Percentiles rank a stretch among this genome's conserved stretches.
Conservation (phyloP, 1,140 invertebrate genomes). For the Bemisia tabaci region DNA sequence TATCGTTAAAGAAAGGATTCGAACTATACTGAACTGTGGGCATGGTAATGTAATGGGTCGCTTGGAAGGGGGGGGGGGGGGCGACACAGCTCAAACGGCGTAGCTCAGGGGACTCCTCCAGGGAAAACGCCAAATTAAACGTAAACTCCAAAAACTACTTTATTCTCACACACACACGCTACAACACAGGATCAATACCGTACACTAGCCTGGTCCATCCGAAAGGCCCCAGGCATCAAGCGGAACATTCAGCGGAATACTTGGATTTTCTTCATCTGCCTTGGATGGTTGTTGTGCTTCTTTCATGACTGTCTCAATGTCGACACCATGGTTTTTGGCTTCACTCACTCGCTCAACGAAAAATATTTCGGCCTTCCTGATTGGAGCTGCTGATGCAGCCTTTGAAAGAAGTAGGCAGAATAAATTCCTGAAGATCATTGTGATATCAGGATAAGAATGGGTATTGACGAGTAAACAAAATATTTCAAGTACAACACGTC, state of each 20-base stretch:
- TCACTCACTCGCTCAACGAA: background rate
- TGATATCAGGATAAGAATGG: background rate
- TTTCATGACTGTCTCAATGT: background rate
- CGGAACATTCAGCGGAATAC: background rate
- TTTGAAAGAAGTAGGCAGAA: background rate
- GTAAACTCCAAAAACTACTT: too few species aligned
- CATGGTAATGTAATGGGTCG: background rate
- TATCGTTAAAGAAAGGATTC: background rate
- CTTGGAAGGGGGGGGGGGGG: too few species aligned
- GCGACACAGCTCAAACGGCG: too few species aligned
- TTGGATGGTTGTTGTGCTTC: too few species aligned
- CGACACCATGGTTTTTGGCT: background rate
- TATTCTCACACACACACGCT: too few species aligned
- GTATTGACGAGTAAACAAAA: background rate
- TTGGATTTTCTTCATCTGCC: background rate
- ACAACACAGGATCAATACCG: too few species aligned
- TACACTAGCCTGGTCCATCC: too few species aligned
- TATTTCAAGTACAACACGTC: background rate
- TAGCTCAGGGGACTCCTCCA: too few species aligned
- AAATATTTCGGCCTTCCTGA: background rate
- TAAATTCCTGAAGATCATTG: background rate
- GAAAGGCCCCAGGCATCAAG: too few species aligned
- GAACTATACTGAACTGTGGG: background rate
- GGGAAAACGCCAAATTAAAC: too few species aligned
- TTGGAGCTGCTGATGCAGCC: background rate